Percentiles rank a stretch among this genome's conserved stretches.
Evolutionary conservation across 2,888 invertebrate species (phyloP).

Genomic region (Apotomis capreana): DNA sequence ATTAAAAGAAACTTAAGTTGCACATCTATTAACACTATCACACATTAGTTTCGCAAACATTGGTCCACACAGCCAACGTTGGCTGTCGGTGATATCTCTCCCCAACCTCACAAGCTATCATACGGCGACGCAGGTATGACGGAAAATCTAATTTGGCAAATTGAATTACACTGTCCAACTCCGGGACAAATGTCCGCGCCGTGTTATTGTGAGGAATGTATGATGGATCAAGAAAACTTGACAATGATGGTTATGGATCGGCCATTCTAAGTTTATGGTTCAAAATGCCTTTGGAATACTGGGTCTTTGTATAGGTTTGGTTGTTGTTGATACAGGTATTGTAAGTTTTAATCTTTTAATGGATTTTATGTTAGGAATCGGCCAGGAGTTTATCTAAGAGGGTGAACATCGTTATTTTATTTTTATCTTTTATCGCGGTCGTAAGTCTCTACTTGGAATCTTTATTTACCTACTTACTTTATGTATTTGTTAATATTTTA

Average conservation of each 20-base stretch:
- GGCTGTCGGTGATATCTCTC: slow-evolving; percentile 54
- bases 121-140: slow-evolving; percentile 75
- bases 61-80: slow-evolving; percentile 53
- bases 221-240: slow-evolving; percentile 44
- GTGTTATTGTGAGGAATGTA: slow-evolving; percentile 58
- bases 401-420: no score
- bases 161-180: slow-evolving; percentile 78
- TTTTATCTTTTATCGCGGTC: no score
- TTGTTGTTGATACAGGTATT: not conserved
- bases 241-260: slow-evolving; percentile 41
- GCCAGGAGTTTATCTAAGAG: no score
- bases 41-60: slow-evolving; percentile 8
- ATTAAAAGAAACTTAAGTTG: not conserved
- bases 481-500: no score
- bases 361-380: not conserved
- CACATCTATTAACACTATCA: not conserved
- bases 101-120: slow-evolving; percentile 55
- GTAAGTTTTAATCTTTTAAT: slow-evolving; percentile 4
- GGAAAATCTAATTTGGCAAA: slow-evolving; percentile 80
- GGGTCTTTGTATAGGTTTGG: not conserved
- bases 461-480: no score
- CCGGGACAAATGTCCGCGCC: slow-evolving; percentile 60
- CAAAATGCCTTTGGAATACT: not conserved
- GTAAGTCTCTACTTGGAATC: no score
- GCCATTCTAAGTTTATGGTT: slow-evolving; percentile 15